Percentiles rank a stretch among this genome's conserved stretches.
phyloP scores from a whole-genome alignment of 2,113 vertebrate species.

The Campylomormyrus tamandua region DNA sequence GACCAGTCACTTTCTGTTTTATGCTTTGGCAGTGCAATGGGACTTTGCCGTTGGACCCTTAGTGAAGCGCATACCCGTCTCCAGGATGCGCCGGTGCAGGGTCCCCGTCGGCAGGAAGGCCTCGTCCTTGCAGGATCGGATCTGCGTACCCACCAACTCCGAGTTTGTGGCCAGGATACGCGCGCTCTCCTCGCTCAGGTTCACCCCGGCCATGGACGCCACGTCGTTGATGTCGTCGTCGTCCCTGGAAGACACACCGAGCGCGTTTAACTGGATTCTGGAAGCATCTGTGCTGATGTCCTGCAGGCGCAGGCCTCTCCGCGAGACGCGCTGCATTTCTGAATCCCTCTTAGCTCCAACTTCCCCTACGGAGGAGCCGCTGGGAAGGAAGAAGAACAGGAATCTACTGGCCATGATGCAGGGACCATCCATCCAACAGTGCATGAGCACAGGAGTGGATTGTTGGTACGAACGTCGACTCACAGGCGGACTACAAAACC shows the following conservation, averaged over 20 bases:
- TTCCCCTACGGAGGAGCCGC: not conserved
- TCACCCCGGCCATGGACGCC: conserved; percentile 78
- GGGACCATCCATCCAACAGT: not conserved
- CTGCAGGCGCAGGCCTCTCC: not conserved
- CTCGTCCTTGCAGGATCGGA: conserved; percentile 78
- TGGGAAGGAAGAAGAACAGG: not conserved
- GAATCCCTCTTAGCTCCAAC: not conserved
- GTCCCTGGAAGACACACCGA: conserved; percentile 53
- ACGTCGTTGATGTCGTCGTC: conserved; percentile 82
- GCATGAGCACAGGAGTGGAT: not conserved
- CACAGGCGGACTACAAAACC: not conserved
- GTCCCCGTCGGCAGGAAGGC: conserved; percentile 71
- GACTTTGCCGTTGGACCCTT: not conserved
- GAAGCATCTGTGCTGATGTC: not conserved
- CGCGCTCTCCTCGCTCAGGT: conserved; percentile 77
- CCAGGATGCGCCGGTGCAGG: conserved; percentile 73
- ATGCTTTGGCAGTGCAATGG: not conserved
- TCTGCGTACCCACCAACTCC: conserved; percentile 71
- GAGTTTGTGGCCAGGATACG: conserved; percentile 75
- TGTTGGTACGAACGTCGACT: not conserved
- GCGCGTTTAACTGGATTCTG: not conserved
- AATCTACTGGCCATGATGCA: not conserved
- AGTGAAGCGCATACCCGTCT: conserved; percentile 58
- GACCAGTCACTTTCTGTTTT: not conserved
- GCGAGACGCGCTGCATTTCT: not conserved